Evolutionary conservation across 2,113 vertebrate species (phyloP), one percentile per base, ranked within the genome.

Genomic region (Trematomus loennbergii): DNA sequence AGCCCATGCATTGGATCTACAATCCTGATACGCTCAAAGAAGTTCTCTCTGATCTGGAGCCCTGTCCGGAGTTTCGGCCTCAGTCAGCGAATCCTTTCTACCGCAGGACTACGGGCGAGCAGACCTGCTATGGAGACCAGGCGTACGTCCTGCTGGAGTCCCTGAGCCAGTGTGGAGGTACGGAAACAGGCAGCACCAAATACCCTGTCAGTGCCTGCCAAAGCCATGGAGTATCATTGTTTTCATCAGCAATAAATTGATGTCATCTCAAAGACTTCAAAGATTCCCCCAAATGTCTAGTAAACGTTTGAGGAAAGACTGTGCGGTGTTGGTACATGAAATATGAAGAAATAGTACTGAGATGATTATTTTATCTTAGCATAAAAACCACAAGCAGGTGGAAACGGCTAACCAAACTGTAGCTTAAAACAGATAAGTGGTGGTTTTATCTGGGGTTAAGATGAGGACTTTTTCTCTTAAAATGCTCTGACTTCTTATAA

Each of bases 1-100:
- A 94, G 81, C 94, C 94, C n/a, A 91, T 94, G 85, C 93, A 95
- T 57, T 95, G 94, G 94, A 95, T 94, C 43, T 94, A 94, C 86
- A 86, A 75, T 43, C 83, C 75, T 2, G 88, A 93, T 50, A 74
- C 25, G 40, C 90, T 94, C 25, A 81, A 79, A 57, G 88, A 88
- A 25, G 75, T 94, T 3, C 88, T 94, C 43, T 62, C 68, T 1
- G 89, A 93, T 40, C 73, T 93, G 71, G 92, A 92, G 78, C 94
- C 93, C 0, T 78, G 52, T 86, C 93, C 92, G 4, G 94, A 95
- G 88, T 95, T 95, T 67, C 82, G 90, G 8, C 86, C 89, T 50
- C 82, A 93, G 85, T 95, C 93, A 4, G 93, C 88, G 0, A 95
- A 95, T 75, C 93, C 93, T 11, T 95, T 94, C 75, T 94, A 94